Conservation (phyloP, 2,113 vertebrate genomes). For the Taxidea taxus region DNA sequence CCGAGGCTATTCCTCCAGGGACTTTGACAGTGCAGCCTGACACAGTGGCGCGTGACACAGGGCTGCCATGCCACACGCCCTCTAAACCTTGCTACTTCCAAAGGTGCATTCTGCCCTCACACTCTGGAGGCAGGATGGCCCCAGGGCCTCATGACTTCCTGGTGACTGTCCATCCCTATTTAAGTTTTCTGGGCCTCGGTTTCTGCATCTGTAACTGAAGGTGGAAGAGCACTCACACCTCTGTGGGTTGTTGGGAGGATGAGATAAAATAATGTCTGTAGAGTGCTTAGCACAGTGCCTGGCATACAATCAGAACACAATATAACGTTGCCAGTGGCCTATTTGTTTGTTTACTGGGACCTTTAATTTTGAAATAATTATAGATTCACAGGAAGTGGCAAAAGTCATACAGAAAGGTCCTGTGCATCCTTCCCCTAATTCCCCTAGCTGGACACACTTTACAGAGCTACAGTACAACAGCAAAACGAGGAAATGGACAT, state of each 20-base stretch:
- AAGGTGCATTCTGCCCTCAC: neutral
- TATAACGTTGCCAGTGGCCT: neutral
- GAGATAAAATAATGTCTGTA: neutral
- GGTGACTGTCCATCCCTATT: neutral
- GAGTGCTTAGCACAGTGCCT: neutral
- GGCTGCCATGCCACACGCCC: accelerated
- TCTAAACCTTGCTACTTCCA: neutral
- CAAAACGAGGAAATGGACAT: neutral
- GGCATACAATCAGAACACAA: neutral
- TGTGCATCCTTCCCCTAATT: neutral
- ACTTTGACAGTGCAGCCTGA: neutral
- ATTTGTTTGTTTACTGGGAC: neutral
- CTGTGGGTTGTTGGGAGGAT: neutral
- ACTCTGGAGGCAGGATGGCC: neutral
- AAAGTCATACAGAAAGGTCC: neutral
- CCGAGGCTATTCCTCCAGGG: neutral
- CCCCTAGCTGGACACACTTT: neutral
- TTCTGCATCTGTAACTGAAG: neutral
- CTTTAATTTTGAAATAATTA: conserved; percentile 11
- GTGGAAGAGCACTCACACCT: neutral
- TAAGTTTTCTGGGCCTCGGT: neutral
- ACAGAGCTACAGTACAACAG: neutral
- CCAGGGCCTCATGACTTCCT: neutral
- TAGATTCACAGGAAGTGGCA: neutral
- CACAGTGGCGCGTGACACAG: neutral